These are phyloP conservation scores for Melanocharis versteri DNA, from an alignment of 2,113 vertebrate genomes.

Conservation along the genomic window DNA sequence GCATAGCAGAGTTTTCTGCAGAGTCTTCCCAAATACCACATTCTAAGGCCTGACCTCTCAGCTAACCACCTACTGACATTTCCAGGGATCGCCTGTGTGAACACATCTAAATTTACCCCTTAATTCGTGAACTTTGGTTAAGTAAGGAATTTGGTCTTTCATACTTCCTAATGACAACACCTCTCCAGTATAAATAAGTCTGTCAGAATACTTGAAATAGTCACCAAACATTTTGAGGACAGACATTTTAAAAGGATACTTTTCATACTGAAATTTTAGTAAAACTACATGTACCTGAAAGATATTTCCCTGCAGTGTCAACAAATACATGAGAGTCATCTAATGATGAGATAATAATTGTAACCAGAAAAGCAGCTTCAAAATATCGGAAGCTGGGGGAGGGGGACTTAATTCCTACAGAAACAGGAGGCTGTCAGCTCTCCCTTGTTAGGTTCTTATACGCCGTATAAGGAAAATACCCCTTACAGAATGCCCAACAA, in stretches of 20 bases:
- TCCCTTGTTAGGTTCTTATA: not conserved
- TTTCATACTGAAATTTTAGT: not conserved
- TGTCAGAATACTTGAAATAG: not conserved
- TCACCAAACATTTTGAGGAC: not conserved
- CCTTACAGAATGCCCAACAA: not conserved
- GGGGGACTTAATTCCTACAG: not conserved
- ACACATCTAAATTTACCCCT: slow-evolving; percentile 15
- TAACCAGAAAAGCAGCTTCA: not conserved
- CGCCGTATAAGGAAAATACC: not conserved
- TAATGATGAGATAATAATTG: not conserved
- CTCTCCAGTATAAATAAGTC: not conserved
- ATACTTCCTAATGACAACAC: not conserved
- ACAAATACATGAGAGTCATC: not conserved
- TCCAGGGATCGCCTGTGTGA: not conserved
- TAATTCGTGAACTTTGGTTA: not conserved
- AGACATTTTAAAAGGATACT: not conserved
- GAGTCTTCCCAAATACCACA: not conserved
- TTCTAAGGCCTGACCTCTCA: not conserved
- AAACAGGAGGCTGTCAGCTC: not conserved
- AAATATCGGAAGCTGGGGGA: not conserved
- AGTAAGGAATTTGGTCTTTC: not conserved
- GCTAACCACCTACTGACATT: not conserved
- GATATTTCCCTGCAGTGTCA: not conserved
- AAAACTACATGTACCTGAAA: not conserved
- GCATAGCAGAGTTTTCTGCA: not conserved